Evolutionary conservation across 2,888 invertebrate genomes (phyloP).

Genomic region (Merodon equestris): DNA sequence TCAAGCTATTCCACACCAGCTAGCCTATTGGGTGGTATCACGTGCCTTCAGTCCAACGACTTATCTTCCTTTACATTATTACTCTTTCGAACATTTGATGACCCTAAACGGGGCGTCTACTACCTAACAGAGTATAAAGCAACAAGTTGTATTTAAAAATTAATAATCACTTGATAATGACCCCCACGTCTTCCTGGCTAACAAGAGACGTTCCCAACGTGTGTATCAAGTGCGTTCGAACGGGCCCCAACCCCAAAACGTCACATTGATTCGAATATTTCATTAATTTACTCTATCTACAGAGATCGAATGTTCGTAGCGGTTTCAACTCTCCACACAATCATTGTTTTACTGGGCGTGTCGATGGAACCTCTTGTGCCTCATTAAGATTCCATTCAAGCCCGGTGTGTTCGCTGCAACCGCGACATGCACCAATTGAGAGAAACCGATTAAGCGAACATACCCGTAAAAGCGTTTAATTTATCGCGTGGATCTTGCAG

Average conservation of each 20-base stretch:
- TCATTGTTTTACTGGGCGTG: conserved; percentile 48
- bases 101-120: too few species aligned
- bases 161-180: neutral
- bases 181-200: conserved; percentile 6
- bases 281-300: conserved; percentile 5
- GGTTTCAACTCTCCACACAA: neutral
- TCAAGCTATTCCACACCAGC: too few species aligned
- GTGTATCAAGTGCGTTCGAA: too few species aligned
- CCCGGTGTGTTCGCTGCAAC: conserved; percentile 8
- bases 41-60: too few species aligned
- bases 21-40: too few species aligned
- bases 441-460: conserved; percentile 38
- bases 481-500: conserved; percentile 53
- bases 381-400: conserved; percentile 63
- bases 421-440: conserved; percentile 22
- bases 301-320: conserved; percentile 1
- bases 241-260: too few species aligned
- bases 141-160: too few species aligned
- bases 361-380: conserved; percentile 48
- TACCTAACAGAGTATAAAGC: too few species aligned
- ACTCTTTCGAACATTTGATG: too few species aligned
- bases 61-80: too few species aligned
- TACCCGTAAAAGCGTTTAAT: conserved; percentile 50
- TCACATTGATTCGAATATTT: conserved; percentile 22
- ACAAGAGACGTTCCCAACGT: conserved; percentile 5